Base-by-base conservation (phyloP, 1,140 invertebrate species). In the Ostrea edulis region DNA sequence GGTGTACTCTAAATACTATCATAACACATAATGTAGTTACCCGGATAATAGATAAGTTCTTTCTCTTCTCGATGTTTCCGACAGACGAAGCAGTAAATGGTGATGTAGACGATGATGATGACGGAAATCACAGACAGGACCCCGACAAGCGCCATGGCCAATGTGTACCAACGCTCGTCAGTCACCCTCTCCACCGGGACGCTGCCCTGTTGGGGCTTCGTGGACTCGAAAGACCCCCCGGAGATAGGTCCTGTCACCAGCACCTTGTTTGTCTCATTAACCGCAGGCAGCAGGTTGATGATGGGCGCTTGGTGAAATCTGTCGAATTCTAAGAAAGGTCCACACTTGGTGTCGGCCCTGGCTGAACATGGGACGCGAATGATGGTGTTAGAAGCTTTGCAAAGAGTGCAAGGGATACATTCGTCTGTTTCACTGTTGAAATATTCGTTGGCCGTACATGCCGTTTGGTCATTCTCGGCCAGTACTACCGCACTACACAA, bases 301-400 rank as follows among this genome's bases (percentile, higher is more conserved):
- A 85, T 85, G 8, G 86, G 87, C 1, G 86, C 87, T 55, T 91
- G 90, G 44, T 90, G 89, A 77, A 91, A 91, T 71, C 77, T 82
- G 55, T 91, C 89, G 55, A 91, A 91, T 58, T 91, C 90, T 5
- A 88, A 52, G 62, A 91, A 91, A 17, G 90, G 90, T 55, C 90
- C 90, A 77, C 90, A 91, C 14, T 84, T n/a, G 11, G 89, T 90
- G 54, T 91, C 86, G 20, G 54, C 14, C 9, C 82, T 44, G 20
- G 12, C 29, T 7, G 81, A 77, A 86, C 90, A 91, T 5, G 89
- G 89, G 5, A 58, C 44, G 11, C 90, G 86, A 8, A 91, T 89
- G 20, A 91, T 90, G 54, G 81, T 62, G 58, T 88, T 87, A 17
- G 51, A 77, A 2, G 84, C 85, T 14, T 44, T 20, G 29, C 90